phyloP scores from a whole-genome alignment of 1,140 invertebrate genomes.

The Macrobrachium rosenbergii region DNA sequence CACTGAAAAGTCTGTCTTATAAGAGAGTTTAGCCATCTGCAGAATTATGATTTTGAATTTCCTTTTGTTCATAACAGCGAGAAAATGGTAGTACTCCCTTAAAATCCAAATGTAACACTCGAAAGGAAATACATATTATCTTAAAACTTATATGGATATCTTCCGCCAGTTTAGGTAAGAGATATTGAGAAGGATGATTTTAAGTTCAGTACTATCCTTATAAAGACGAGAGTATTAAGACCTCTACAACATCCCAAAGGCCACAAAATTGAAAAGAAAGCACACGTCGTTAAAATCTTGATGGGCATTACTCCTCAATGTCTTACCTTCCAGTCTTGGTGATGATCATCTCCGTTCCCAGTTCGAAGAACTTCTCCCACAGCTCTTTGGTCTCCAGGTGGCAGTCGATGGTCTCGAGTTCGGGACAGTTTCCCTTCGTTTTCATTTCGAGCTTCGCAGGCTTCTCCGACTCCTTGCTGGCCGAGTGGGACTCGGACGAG shows the following conservation, averaged over 20 bases:
- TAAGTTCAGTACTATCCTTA: background rate
- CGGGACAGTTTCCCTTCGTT: conserved; percentile 73
- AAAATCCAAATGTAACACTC: too few relatives aligned
- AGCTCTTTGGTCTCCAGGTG: conserved; percentile 78
- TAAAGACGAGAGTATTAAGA: background rate
- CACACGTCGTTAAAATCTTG: background rate
- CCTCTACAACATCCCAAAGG: conserved; percentile 4
- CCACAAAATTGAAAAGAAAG: too few relatives aligned
- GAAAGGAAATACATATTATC: too few relatives aligned
- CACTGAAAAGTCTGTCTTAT: too few relatives aligned
- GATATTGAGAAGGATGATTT: too few relatives aligned
- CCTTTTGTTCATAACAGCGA: too few relatives aligned
- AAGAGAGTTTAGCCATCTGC: too few relatives aligned
- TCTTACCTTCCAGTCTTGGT: conserved; percentile 96
- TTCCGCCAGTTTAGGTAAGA: background rate
- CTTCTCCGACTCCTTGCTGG: conserved; percentile 51
- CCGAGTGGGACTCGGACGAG: conserved; percentile 46
- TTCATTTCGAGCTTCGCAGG: conserved; percentile 61
- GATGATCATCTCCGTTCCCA: conserved; percentile 98
- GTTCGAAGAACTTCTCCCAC: conserved; percentile 94
- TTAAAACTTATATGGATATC: background rate
- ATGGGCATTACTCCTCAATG: background rate
- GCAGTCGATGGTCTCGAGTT: conserved; percentile 68
- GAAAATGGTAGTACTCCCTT: too few relatives aligned
- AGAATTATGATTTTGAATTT: too few relatives aligned